Evolutionary conservation across 2,888 invertebrate species (phyloP), one percentile per base, ranked within the genome.

Genomic region (Mycogona germanica): DNA sequence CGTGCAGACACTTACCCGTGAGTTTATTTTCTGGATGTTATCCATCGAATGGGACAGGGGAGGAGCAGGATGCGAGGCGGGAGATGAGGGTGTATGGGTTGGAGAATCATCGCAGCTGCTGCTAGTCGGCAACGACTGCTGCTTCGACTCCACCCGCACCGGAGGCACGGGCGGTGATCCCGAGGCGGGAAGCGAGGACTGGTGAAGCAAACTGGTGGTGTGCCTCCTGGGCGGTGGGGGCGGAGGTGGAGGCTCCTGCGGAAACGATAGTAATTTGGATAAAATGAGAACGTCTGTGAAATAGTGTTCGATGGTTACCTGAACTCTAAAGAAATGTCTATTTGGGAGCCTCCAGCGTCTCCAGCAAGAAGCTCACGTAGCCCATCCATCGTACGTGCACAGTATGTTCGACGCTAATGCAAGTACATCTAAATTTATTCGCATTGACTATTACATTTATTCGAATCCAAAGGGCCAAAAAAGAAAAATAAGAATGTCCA

Each of bases 51-150:
- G 55, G 9, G 57, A 57, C 29, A 53, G 25, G 3, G 57, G 50
- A 40, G 58, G 58, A 56, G 60, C 55, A 46, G 60, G 62, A 57
- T 65, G 59, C 37, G 67, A 64, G 42, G 66, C 65, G 37, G 65
- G 65, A 49, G 59, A 60, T 38, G n/a, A 21, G 19, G 42, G 32
- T 68, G 55, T 67, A 58, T 66, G 70, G 19, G 30, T 28, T 26
- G 26, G 35, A 19, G 26, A 19, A 38, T 38, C 29, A 45, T 52
- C 32, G 32, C 32, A 28, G 42, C 26, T 42, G 26, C 14, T 26
- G 37, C 30, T 49, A 17, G 41, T n/a, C 21, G 49, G 26, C 19
- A 40, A 37, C 26, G 47, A 30, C 23, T 48, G 48, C 32, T 41
- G 42, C 32, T 41, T 48, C 23, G 54, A 54, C 42, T 54, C 54